Percentiles rank a stretch among this genome's conserved stretches.
These are phyloP conservation scores for Gymnarchus niloticus DNA, from an alignment of 2,113 vertebrate genomes.

Conservation along the genomic window DNA sequence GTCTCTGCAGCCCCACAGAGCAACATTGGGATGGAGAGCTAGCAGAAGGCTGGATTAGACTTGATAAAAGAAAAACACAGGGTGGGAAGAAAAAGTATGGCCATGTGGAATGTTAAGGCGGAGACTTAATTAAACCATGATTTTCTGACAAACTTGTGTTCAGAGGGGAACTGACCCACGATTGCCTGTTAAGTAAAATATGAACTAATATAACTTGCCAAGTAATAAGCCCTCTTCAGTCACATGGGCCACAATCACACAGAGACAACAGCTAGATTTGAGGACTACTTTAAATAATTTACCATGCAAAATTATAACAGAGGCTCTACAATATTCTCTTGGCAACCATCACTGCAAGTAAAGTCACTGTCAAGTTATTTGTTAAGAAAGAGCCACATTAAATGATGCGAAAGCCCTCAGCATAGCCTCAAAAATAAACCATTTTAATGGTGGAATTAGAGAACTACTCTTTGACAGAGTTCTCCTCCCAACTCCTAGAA, in stretches of 20 bases:
- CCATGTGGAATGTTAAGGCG: slow-evolving; percentile 47
- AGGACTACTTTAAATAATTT: not conserved
- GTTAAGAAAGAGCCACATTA: not conserved
- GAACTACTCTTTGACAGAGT: too few species aligned
- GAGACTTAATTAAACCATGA: slow-evolving; percentile 59
- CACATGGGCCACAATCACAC: not conserved
- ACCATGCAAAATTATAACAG: not conserved
- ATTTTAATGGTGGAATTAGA: slow-evolving; percentile 13
- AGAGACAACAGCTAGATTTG: not conserved
- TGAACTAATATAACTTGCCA: not conserved
- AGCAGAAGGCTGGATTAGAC: slow-evolving; percentile 12
- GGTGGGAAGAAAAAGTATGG: slow-evolving; percentile 40
- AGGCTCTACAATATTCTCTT: not conserved
- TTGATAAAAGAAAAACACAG: not conserved
- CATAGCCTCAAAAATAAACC: not conserved
- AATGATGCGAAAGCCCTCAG: not conserved
- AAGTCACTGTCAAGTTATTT: not conserved
- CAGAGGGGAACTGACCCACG: not conserved
- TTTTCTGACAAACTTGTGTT: slow-evolving; percentile 32
- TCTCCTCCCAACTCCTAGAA: not conserved
- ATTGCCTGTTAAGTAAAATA: slow-evolving; percentile 27
- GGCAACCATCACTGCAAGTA: too few species aligned
- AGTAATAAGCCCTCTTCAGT: not conserved
- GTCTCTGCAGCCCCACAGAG: not conserved
- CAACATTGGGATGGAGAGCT: not conserved